These are phyloP conservation scores for Protodeltote pygarga DNA, from an alignment of 2,888 invertebrate genomes.

Conservation along the genomic window DNA sequence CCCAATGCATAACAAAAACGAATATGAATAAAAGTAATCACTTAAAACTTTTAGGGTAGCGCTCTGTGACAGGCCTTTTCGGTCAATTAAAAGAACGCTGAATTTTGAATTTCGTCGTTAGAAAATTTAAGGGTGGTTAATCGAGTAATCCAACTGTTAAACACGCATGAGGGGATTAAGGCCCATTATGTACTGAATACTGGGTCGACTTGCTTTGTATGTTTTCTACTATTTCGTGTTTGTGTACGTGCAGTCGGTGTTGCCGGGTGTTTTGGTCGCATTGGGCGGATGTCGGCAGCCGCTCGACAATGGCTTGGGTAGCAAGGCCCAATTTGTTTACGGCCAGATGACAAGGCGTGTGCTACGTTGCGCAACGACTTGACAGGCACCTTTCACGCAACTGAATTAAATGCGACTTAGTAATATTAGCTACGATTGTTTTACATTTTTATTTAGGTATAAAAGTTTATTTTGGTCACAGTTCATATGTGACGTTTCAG, in stretches of 20 bases:
- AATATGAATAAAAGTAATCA: constrained; percentile 52
- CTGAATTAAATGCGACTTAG: constrained; percentile 9
- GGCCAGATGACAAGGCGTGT: constrained; percentile 31
- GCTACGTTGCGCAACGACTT: constrained; percentile 23
- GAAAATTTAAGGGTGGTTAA: constrained; percentile 60
- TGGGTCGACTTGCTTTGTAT: constrained; percentile 36
- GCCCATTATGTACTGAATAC: constrained; percentile 61
- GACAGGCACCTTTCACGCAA: constrained; percentile 34
- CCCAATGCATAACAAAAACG: constrained; percentile 35
- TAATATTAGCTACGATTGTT: too few relatives aligned
- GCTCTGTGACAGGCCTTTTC: constrained; percentile 55
- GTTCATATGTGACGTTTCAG: too few relatives aligned
- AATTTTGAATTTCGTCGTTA: constrained; percentile 59
- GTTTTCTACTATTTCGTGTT: constrained; percentile 31
- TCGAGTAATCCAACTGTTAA: constrained; percentile 71
- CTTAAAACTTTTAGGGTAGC: constrained; percentile 52
- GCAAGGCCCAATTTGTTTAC: constrained; percentile 36
- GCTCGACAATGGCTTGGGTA: constrained; percentile 16
- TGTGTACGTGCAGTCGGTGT: constrained; percentile 9
- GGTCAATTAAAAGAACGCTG: constrained; percentile 65
- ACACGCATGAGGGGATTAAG: constrained; percentile 71
- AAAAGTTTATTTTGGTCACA: constrained; percentile 3
- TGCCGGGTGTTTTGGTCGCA: constrained; percentile 24
- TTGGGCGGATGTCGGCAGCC: constrained; percentile 29
- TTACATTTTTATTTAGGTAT: background rate